Percentiles rank a stretch among this genome's conserved stretches.
These are phyloP conservation scores for Crotalus viridis DNA, from an alignment of 2,113 vertebrate species.

Conservation along the genomic window DNA sequence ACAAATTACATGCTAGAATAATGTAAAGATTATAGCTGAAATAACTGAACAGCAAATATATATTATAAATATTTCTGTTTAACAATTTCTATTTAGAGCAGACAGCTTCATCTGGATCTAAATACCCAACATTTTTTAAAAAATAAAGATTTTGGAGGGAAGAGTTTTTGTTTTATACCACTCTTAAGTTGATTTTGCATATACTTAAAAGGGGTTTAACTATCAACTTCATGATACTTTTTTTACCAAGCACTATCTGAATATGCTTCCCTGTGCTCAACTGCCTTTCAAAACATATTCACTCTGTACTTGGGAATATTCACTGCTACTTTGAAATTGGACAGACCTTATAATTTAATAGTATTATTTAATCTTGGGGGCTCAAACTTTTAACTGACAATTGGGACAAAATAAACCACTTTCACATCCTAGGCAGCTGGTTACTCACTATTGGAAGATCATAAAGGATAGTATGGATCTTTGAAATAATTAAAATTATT, in stretches of 20 bases:
- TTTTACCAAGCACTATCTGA: not conserved
- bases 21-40: not conserved
- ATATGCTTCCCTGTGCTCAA: no score
- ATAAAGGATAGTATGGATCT: not conserved
- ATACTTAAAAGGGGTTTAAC: not conserved
- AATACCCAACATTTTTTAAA: no score
- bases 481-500: not conserved
- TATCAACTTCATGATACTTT: not conserved
- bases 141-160: not conserved
- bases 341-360: not conserved
- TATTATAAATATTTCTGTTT: no score
- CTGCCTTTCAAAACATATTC: not conserved
- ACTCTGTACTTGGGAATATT: not conserved
- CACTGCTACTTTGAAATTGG: not conserved
- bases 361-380: not conserved
- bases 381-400: not conserved
- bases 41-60: not conserved
- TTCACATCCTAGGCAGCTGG: not conserved
- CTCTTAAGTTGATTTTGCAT: not conserved
- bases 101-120: no score
- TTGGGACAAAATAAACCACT: no score
- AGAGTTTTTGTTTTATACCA: not conserved
- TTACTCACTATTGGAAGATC: not conserved
- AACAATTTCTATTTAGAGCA: no score
- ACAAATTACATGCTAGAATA: not conserved